These are phyloP conservation scores for Hylaeus volcanicus DNA, from an alignment of 1,140 invertebrate species.

Conservation along the genomic window DNA sequence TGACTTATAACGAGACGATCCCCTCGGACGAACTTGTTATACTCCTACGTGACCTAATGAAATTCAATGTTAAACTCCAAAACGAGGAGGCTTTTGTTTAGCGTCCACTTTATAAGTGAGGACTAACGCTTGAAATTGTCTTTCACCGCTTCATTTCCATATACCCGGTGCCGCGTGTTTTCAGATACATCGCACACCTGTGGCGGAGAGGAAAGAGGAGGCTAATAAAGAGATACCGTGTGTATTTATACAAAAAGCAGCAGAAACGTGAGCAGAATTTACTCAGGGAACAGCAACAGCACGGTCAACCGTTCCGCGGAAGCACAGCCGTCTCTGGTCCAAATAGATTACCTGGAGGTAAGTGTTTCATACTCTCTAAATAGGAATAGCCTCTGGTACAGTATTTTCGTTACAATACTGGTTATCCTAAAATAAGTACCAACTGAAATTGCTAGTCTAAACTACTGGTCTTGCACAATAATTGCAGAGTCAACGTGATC, in stretches of 20 bases:
- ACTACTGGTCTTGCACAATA: background rate
- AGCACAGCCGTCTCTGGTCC: constrained; percentile 44
- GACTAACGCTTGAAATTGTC: background rate
- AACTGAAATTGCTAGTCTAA: background rate
- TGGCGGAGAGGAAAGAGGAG: constrained; percentile 91
- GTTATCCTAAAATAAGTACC: no score
- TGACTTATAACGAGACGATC: background rate
- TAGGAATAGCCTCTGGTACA: background rate
- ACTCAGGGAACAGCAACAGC: constrained; percentile 69
- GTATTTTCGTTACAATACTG: no score
- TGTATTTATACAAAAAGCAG: constrained; percentile 85
- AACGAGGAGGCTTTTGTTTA: background rate
- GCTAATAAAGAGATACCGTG: constrained; percentile 89
- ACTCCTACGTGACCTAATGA: background rate
- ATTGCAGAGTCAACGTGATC: background rate
- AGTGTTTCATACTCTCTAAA: constrained; percentile 4
- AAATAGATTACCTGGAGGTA: constrained; percentile 56
- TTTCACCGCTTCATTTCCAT: background rate
- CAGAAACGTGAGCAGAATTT: constrained; percentile 84
- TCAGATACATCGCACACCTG: constrained; percentile 93
- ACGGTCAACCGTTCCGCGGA: constrained; percentile 67
- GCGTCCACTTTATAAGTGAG: background rate
- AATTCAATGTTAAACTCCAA: background rate
- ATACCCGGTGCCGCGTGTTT: background rate
- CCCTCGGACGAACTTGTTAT: background rate